Base-by-base conservation (phyloP, 2,113 vertebrate genomes). In the Xyliphius kryptos region DNA sequence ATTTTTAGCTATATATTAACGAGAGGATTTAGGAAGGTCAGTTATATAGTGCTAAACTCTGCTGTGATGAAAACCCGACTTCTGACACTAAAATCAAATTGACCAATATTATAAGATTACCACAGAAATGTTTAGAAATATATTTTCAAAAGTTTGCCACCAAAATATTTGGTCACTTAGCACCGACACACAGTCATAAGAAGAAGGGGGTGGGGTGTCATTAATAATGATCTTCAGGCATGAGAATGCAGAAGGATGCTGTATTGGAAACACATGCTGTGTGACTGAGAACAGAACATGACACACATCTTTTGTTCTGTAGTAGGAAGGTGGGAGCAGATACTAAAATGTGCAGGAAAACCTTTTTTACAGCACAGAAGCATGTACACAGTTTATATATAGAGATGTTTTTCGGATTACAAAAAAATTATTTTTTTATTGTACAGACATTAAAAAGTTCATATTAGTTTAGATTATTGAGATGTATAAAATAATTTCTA, bases 261-360 rank as follows among this genome's bases (percentile, higher is more conserved):
- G 61, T 49, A 54, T 64, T 77, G 67, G 77, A 71, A 79, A 82
- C 76, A 82, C 74, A 63, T 81, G 79, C 46, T 52, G 56, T 49
- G 59, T 69, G 51, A 75, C 76, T 78, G 71, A 74, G 54, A 76
- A 67, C 26, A 72, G 59, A 22, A 66, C 63, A 65, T 38, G 41
- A 38, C 49, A 72, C 38, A 56, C 49, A 67, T 46, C 12, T 46
- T 15, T n/a, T 46, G 43, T 46, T 14, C 43, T 46, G 43, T 46
- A 46, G 12, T 14, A 46, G 7, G 12, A 46, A 15, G 14, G 43
- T 6, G n/a, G 13, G 43, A 46, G n/a, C n/a, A n/a, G 43, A n/a
- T 7, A 41, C 40, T 14, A 12, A 41, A 41, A 1, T 41, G 3
- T n/a, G 43, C 13, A 46, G 43, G 43, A n/a, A 14, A 46, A n/a